Conservation (phyloP, 35 echinoderm and acorn worm species). For the Chiridota heheva region DNA sequence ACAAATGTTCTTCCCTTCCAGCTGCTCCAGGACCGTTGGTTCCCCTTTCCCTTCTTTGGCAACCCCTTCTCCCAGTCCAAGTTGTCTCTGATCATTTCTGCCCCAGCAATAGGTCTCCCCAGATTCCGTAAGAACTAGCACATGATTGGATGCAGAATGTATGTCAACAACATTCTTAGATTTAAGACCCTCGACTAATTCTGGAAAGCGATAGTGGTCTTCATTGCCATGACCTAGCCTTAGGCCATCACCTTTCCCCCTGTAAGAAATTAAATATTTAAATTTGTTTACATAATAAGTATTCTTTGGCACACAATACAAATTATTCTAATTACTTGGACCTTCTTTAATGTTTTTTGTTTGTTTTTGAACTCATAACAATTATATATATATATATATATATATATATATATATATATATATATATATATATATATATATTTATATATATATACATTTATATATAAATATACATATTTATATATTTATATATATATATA, state of each 20-base stretch:
- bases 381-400: no score
- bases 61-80: slow-evolving; percentile 51
- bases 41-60: slow-evolving; percentile 59
- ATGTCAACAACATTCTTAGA: slow-evolving; percentile 81
- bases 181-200: slow-evolving; percentile 70
- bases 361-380: no score
- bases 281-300: no score
- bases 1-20: slow-evolving; percentile 84
- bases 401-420: no score
- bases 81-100: slow-evolving; percentile 79
- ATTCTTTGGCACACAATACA: background rate
- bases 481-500: no score
- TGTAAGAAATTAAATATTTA: slow-evolving; percentile 21
- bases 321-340: background rate
- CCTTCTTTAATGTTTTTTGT: background rate
- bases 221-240: slow-evolving; percentile 87
- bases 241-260: slow-evolving; percentile 91
- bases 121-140: slow-evolving; percentile 57
- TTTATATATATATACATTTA: no score
- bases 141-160: slow-evolving; percentile 47
- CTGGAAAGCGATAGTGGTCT: slow-evolving; percentile 79
- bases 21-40: slow-evolving; percentile 46
- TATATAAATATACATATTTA: no score
- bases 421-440: no score
- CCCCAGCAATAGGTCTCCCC: slow-evolving; percentile 92